Base-by-base conservation (phyloP, 1,140 invertebrate genomes). In the Ostrea edulis region DNA sequence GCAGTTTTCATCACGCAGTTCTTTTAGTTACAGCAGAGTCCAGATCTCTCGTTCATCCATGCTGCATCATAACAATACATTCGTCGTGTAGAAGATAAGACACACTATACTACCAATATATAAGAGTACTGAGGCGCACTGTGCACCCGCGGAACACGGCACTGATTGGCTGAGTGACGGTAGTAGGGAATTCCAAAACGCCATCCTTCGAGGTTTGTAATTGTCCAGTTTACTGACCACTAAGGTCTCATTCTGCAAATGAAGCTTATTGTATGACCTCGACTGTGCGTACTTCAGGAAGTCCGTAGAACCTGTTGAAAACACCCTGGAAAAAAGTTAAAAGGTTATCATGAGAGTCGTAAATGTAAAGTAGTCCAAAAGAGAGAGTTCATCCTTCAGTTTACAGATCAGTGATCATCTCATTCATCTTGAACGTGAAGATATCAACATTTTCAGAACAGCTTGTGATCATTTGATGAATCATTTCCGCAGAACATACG, bases 171-270 rank as follows among this genome's bases (percentile, higher is more conserved):
- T 29, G 12, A 87, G 12, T 22, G 22, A 52, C 82, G 89, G 89
- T 71, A 89, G 86, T 68, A 89, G 71, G 2, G 44, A 54, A 82
- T 89, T 89, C 89, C 89, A 89, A 17, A 89, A 89, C n/a, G 86
- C 89, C 89, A 89, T 89, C 35, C 86, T 89, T 11, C 84, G 52
- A 17, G 89, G 83, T 68, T 89, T 85, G 68, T 85, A 89, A 55
- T 87, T 89, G 25, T 86, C 77, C 35, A 54, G 58, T 20, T 81
- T 53, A 54, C 65, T 82, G 5, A 88, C 25, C 9, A 44, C 55
- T 29, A 88, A 29, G 5, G 81, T 65, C 9, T 44, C 68, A n/a
- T 86, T 35, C n/a, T 44, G 44, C 14, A 52, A 17, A 68, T n/a
- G 44, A n/a, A 88, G 55, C 22, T 55, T 62, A 8, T 52, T 86